Percentiles rank a stretch among this genome's conserved stretches.
These are phyloP conservation scores for Beroe forskalii DNA, from an alignment of 37 sponge, comb jelly and placozoan species.

Conservation along the genomic window DNA sequence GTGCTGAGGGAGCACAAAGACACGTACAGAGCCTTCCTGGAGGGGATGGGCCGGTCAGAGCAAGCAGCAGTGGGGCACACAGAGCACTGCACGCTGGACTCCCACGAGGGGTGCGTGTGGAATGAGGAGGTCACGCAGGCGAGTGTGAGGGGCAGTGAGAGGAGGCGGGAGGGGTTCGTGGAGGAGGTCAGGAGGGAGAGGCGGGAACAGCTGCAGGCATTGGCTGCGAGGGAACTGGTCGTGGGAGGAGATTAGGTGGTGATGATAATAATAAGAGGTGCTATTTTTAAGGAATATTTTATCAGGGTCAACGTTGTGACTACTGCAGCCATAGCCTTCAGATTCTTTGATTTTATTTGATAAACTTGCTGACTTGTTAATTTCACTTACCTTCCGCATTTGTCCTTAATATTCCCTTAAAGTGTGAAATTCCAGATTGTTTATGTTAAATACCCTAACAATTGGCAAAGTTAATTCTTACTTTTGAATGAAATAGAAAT, in stretches of 20 bases:
- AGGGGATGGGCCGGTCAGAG: neutral
- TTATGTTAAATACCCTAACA: no score
- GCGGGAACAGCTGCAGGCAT: neutral
- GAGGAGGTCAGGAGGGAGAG: slow-evolving; percentile 14
- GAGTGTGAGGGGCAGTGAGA: neutral
- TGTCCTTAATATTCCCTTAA: no score
- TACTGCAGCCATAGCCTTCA: no score
- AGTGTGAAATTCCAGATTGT: no score
- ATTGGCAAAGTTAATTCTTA: no score
- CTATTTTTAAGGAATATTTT: no score
- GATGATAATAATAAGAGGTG: no score
- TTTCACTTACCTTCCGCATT: no score
- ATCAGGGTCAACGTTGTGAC: no score
- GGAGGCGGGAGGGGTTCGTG: slow-evolving; percentile 9
- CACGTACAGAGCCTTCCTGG: neutral
- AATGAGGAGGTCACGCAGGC: slow-evolving; percentile 14
- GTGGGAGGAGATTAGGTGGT: neutral
- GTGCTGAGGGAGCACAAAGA: neutral
- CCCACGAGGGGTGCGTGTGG: neutral
- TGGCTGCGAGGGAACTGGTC: neutral
- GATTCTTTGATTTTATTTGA: no score
- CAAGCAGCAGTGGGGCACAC: slow-evolving; percentile 7
- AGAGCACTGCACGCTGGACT: neutral
- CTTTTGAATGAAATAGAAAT: no score
- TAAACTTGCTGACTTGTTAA: no score